These are phyloP conservation scores for Actenoides lindsayi DNA, from an alignment of 2,113 vertebrate species.

Conservation along the genomic window DNA sequence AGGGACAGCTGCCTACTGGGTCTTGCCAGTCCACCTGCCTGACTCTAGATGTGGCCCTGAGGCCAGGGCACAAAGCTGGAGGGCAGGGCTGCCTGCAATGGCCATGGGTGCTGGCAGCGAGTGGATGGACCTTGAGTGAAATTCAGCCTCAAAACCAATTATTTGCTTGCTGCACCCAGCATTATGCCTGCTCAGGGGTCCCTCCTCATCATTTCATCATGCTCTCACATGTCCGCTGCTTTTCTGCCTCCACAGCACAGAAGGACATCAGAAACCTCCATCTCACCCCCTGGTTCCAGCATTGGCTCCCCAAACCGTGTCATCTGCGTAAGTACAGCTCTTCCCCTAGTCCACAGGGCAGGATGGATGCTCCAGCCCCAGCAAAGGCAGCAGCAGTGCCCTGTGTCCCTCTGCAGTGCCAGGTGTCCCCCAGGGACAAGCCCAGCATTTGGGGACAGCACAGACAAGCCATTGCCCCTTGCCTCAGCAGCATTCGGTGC, in stretches of 20 bases:
- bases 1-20: neutral
- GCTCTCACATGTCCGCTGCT: neutral
- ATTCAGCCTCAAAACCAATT: neutral
- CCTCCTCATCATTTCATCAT: accelerated
- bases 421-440: neutral
- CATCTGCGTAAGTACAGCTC: slow-evolving; percentile 90
- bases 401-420: neutral
- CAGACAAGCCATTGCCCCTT: accelerated
- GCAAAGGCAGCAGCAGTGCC: neutral
- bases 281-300: slow-evolving; percentile 95
- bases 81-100: neutral
- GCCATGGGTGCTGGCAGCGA: neutral
- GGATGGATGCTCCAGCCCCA: accelerated
- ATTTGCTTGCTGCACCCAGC: neutral
- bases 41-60: neutral
- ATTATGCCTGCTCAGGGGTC: neutral
- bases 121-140: neutral
- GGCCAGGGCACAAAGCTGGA: neutral
- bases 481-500: accelerated
- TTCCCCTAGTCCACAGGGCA: accelerated
- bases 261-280: slow-evolving; percentile 94
- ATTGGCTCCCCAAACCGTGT: slow-evolving; percentile 94
- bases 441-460: neutral
- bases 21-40: neutral
- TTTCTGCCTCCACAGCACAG: slow-evolving; percentile 85